A percentile compares a stretch with the other conserved stretches of the same genome.
phyloP scores from a whole-genome alignment of 64 coral and sea anemone species.

The Actinia tenebrosa region DNA sequence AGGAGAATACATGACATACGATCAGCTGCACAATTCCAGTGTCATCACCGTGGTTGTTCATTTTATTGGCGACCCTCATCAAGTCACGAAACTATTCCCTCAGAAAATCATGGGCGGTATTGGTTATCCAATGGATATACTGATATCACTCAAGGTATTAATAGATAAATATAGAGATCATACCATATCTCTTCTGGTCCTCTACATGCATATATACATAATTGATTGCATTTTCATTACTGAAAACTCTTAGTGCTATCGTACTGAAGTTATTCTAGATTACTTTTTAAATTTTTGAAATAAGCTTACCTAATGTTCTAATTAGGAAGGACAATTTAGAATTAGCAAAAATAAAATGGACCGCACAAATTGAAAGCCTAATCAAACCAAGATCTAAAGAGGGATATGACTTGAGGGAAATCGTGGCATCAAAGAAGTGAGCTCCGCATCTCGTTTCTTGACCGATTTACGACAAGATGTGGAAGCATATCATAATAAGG shows the following conservation, averaged over 20 bases:
- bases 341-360: neutral
- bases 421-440: neutral
- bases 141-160: slow-evolving; percentile 77
- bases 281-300: neutral
- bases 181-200: neutral
- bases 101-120: slow-evolving; percentile 84
- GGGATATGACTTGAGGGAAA: neutral
- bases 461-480: neutral
- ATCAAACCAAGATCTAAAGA: neutral
- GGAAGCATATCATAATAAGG: neutral
- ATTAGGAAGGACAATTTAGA: neutral
- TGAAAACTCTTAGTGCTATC: no score
- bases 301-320: neutral
- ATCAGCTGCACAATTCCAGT: slow-evolving; percentile 62
- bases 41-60: slow-evolving; percentile 71
- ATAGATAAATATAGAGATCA: neutral
- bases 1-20: slow-evolving; percentile 67
- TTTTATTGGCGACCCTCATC: slow-evolving; percentile 77
- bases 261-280: no score
- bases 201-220: neutral
- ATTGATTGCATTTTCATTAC: neutral
- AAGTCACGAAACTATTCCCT: slow-evolving; percentile 81
- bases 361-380: neutral
- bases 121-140: slow-evolving; percentile 83
- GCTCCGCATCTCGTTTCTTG: neutral